phyloP scores from a whole-genome alignment of 2,888 invertebrate species.

The Eupithecia abbreviata region DNA sequence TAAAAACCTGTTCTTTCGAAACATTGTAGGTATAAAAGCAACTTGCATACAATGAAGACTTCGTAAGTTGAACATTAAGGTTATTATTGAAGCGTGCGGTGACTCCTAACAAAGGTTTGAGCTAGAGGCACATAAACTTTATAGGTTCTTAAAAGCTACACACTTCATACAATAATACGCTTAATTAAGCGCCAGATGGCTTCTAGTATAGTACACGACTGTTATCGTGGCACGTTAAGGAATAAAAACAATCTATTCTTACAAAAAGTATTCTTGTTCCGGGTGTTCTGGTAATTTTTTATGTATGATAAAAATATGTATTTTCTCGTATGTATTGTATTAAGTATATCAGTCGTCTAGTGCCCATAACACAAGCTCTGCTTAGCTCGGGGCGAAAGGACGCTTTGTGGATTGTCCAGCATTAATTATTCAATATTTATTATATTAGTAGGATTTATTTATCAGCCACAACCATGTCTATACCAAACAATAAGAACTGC shows the following conservation, averaged over 20 bases:
- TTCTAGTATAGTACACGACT: constrained; percentile 26
- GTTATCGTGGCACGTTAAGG: constrained; percentile 40
- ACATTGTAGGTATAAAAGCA: not conserved
- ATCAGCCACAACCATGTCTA: not conserved
- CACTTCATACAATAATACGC: constrained; percentile 53
- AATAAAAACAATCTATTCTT: not conserved
- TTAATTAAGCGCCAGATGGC: constrained; percentile 69
- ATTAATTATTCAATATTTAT: too few species aligned
- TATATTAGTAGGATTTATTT: too few species aligned
- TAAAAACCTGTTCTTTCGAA: not conserved
- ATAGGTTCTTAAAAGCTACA: constrained; percentile 72
- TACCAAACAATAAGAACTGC: not conserved
- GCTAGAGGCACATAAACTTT: constrained; percentile 63
- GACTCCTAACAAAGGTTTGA: constrained; percentile 45
- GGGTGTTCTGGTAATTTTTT: too few species aligned
- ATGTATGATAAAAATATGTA: too few species aligned
- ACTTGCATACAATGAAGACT: not conserved
- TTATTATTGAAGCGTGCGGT: constrained; percentile 46
- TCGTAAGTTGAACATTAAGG: not conserved
- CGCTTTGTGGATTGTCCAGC: too few species aligned
- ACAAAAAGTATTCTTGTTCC: not conserved
- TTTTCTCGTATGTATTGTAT: too few species aligned
- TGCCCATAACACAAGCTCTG: too few species aligned
- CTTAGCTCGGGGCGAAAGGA: too few species aligned
- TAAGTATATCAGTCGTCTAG: too few species aligned